Evolutionary conservation across 2,797 vertebrate genomes (phyloP), one percentile per base, ranked within the genome.

Genomic region (Darevskia nairensis): DNA sequence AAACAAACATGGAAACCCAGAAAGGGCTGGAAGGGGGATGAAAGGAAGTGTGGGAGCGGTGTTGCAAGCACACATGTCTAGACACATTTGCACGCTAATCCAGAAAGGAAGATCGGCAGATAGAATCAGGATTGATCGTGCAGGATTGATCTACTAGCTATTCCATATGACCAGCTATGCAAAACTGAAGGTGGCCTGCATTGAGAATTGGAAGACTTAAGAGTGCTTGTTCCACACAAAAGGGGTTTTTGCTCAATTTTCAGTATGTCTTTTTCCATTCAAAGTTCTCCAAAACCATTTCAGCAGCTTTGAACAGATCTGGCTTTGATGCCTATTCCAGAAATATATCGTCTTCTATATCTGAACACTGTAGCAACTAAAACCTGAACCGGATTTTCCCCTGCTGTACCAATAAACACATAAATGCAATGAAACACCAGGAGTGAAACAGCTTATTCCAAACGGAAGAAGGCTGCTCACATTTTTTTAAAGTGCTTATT

Each of bases 401-500:
- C 27, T 35, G 46, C 59, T 64, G 29, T 66, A 64, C 9, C 9
- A 3, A 19, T 64, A 85, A 74, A 76, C 1, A 25, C 91, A 86
- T 77, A 6, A 69, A 82, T 86, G 39, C 75, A 85, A 50, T 50
- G 88, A 85, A 0, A 0, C 8, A 92, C 39, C 23, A 64, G 64
- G 78, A 90, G 55, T 75, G 39, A 90, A 35, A 80, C 44, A 76
- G 50, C 89, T 82, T 90, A 0, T 0, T 82, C 44, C 50, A 61
- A 72, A 85, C 17, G 61, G 35, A 66, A 88, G 75, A 59, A 86
- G 25, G 23, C 29, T 55, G 23, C 50, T 78, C 41, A 82, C 86
- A 88, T 89, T 27, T 25, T 71, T 50, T 83, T 83, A 89, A 90
- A 17, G 79, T 32, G 81, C 71, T 81, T 79, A 29, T 64, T n/a